Evolutionary conservation across 2,888 invertebrate species (phyloP).

Genomic region (Eretmocerus hayati): DNA sequence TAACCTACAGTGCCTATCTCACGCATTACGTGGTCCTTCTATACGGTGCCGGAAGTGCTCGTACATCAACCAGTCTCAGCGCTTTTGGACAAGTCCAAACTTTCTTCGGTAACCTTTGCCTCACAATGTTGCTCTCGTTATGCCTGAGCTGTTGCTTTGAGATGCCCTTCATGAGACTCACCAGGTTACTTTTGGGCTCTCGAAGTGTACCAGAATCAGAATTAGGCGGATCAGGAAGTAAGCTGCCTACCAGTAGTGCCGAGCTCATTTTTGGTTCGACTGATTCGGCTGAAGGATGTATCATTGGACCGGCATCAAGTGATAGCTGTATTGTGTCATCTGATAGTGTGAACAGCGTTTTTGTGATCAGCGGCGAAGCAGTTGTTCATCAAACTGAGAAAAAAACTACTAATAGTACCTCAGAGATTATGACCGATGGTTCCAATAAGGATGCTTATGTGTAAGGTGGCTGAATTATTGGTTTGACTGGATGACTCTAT

Average conservation of each 20-base stretch:
- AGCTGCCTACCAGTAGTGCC: background rate
- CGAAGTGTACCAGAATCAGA: background rate
- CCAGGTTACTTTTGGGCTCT: slow-evolving; percentile 15
- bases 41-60: slow-evolving; percentile 30
- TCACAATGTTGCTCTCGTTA: slow-evolving; percentile 32
- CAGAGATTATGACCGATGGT: too few relatives aligned
- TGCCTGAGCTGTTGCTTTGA: slow-evolving; percentile 36
- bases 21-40: slow-evolving; percentile 38
- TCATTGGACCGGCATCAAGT: slow-evolving; percentile 28
- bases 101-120: slow-evolving; percentile 34
- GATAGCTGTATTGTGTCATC: slow-evolving; percentile 24
- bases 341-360: slow-evolving; percentile 18
- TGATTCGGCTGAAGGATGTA: slow-evolving; percentile 25
- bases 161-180: slow-evolving; percentile 35
- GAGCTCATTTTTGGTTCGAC: slow-evolving; percentile 22
- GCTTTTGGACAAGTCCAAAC: slow-evolving; percentile 29
- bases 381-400: too few relatives aligned
- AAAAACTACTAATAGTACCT: too few relatives aligned
- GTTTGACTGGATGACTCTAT: too few relatives aligned
- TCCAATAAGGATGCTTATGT: too few relatives aligned
- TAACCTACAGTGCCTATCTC: slow-evolving; percentile 42
- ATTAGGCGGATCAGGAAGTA: background rate
- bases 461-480: too few relatives aligned
- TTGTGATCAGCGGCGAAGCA: slow-evolving; percentile 4
- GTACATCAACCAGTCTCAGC: slow-evolving; percentile 29